Percentiles rank a stretch among this genome's conserved stretches.
phyloP scores from a whole-genome alignment of 2,888 invertebrate genomes.

The Drosophila greeni region DNA sequence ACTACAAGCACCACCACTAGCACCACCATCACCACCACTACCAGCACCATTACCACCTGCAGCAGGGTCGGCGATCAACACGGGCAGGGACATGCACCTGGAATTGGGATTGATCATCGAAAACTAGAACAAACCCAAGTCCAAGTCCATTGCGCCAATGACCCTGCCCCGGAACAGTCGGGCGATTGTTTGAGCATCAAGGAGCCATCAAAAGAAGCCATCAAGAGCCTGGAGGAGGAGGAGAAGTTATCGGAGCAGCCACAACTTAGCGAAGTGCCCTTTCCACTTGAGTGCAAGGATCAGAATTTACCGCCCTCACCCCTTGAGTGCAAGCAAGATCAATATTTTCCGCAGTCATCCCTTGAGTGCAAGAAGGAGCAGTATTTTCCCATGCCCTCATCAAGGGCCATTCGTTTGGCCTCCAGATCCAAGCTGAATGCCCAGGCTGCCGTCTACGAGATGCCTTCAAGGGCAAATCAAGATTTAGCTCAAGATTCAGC shows the following conservation, averaged over 20 bases:
- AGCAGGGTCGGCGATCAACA: conserved; percentile 11
- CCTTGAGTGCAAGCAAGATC: too few relatives aligned
- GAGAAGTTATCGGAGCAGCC: not conserved
- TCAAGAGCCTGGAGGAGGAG: not conserved
- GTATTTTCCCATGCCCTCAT: conserved; percentile 7
- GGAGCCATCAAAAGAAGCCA: not conserved
- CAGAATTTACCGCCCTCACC: conserved; percentile 2
- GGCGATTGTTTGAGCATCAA: conserved; percentile 24
- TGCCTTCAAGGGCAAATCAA: too few relatives aligned
- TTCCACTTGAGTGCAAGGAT: not conserved
- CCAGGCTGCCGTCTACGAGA: too few relatives aligned
- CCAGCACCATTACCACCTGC: not conserved
- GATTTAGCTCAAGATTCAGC: too few relatives aligned
- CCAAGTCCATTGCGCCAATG: conserved; percentile 21
- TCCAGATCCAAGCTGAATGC: too few relatives aligned
- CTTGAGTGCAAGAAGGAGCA: too few relatives aligned
- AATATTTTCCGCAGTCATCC: too few relatives aligned
- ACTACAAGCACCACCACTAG: conserved; percentile 2
- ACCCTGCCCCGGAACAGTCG: conserved; percentile 8
- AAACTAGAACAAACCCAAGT: conserved; percentile 1
- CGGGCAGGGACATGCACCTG: conserved; percentile 26
- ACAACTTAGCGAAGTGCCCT: not conserved
- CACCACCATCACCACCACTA: conserved; percentile 5
- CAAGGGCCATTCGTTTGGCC: too few relatives aligned
- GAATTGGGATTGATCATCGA: not conserved